Percentiles rank a stretch among this genome's conserved stretches.
These are phyloP conservation scores for Lutraria lutraria DNA, from an alignment of 2,888 invertebrate genomes.

Conservation along the genomic window DNA sequence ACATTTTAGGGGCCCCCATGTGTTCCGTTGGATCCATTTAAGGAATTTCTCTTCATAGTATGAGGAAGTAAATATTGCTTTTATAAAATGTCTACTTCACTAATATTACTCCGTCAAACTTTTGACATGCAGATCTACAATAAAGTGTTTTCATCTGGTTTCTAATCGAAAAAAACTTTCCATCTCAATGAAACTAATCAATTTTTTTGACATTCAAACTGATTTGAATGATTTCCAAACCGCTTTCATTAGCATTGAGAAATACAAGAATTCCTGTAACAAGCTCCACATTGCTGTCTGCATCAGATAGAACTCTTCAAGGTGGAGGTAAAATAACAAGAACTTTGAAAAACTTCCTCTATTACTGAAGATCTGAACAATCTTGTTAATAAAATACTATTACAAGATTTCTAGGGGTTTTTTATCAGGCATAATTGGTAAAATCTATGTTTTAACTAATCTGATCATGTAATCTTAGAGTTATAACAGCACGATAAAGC, in stretches of 20 bases:
- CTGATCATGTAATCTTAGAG: constrained; percentile 25
- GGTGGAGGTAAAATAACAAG: neutral
- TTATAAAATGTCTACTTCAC: no score
- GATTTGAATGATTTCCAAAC: constrained; percentile 8
- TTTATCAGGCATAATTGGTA: constrained; percentile 37
- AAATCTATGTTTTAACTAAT: constrained; percentile 26
- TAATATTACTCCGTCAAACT: neutral
- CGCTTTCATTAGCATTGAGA: neutral
- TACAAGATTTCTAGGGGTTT: constrained; percentile 16
- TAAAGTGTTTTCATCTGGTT: neutral
- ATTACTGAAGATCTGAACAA: neutral
- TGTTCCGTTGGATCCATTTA: no score
- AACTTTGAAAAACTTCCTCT: neutral
- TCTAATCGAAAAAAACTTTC: neutral
- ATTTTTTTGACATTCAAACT: neutral
- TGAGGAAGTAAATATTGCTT: no score
- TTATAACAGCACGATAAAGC: constrained; percentile 14
- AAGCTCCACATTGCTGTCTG: constrained; percentile 10
- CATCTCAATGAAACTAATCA: neutral
- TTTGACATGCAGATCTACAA: neutral
- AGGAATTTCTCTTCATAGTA: no score
- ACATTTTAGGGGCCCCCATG: no score
- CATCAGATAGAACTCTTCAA: constrained; percentile 20
- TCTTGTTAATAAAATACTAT: constrained; percentile 11
- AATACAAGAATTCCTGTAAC: neutral